Evolutionary conservation across 2,113 vertebrate species (phyloP).

Genomic region (Varanus komodoensis): DNA sequence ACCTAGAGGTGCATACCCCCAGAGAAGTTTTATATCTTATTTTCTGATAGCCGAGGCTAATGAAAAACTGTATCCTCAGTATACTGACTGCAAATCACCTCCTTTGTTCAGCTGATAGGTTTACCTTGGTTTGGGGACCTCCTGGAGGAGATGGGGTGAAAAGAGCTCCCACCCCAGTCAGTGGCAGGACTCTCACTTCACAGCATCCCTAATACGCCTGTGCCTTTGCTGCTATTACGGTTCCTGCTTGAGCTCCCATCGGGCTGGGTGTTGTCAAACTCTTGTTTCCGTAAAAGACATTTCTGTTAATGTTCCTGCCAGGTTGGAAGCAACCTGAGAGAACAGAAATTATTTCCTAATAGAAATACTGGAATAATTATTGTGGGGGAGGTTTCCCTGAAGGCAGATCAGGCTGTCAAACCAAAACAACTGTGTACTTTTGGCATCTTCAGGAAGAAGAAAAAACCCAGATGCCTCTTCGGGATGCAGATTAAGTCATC

Average conservation of each 20-base stretch:
- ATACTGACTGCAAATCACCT: background rate
- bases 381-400: background rate
- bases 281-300: background rate
- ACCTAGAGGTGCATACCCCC: background rate
- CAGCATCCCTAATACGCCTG: background rate
- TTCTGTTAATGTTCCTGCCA: background rate
- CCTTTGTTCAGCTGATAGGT: background rate
- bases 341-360: background rate
- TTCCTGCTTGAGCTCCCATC: slow-evolving; percentile 3
- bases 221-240: background rate
- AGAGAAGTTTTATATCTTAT: background rate
- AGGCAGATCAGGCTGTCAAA: slow-evolving; percentile 11
- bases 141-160: background rate
- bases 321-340: background rate
- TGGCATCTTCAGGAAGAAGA: background rate
- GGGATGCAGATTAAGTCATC: slow-evolving; percentile 17
- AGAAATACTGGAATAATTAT: background rate
- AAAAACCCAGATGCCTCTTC: fast-evolving
- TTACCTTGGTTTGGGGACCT: background rate
- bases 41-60: background rate
- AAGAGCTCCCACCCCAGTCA: background rate
- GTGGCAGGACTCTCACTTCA: background rate
- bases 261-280: background rate
- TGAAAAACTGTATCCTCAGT: background rate
- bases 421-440: slow-evolving; percentile 5